A percentile compares a stretch with the other conserved stretches of the same genome.
Evolutionary conservation across 1,140 invertebrate species (phyloP).

Genomic region (Zaprionus camerounensis): DNA sequence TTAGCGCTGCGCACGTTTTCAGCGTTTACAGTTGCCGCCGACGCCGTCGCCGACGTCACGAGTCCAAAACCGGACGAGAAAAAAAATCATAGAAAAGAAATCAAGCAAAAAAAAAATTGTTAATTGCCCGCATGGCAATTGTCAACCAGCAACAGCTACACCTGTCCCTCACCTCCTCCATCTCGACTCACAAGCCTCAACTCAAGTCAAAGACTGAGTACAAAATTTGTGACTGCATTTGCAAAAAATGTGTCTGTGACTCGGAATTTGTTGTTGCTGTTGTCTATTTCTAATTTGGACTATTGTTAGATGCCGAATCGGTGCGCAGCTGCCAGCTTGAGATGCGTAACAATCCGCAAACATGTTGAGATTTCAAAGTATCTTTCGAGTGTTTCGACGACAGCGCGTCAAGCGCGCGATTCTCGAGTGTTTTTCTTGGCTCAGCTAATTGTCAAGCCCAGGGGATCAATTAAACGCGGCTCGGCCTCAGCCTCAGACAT

Average conservation of each 20-base stretch:
- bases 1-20: constrained; percentile 65
- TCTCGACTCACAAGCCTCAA: constrained; percentile 7
- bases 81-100: constrained; percentile 46
- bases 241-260: constrained; percentile 62
- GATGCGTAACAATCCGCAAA: constrained; percentile 48
- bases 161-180: neutral
- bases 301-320: constrained; percentile 65
- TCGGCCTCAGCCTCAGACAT: neutral
- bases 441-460: constrained; percentile 74
- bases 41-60: constrained; percentile 75
- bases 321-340: constrained; percentile 34
- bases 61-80: constrained; percentile 67
- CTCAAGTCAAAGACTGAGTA: constrained; percentile 9
- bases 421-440: constrained; percentile 19
- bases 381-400: constrained; percentile 49
- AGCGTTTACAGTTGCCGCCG: constrained; percentile 50
- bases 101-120: constrained; percentile 38
- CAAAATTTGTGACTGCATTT: constrained; percentile 60
- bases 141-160: constrained; percentile 39
- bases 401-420: constrained; percentile 23
- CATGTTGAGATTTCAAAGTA: constrained; percentile 44
- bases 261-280: constrained; percentile 31
- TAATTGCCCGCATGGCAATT: constrained; percentile 69
- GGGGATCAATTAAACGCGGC: constrained; percentile 70
- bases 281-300: constrained; percentile 68